phyloP scores from a whole-genome alignment of 2,888 invertebrate species.

The Pristionchus mayeri region DNA sequence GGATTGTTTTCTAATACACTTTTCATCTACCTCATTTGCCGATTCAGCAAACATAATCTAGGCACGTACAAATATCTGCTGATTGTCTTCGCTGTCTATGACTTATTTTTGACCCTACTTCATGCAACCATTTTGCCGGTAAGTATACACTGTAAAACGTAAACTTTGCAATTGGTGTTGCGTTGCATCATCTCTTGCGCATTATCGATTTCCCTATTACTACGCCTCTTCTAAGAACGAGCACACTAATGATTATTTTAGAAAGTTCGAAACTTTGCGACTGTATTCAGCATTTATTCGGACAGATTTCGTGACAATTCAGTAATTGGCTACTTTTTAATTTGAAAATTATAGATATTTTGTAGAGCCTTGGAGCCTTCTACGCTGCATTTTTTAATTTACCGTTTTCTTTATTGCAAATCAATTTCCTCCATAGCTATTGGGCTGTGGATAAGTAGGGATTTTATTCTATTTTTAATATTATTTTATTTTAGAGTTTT shows the following conservation, averaged over 20 bases:
- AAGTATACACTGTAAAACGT: neutral
- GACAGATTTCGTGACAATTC: neutral
- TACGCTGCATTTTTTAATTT: neutral
- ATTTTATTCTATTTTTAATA: no score
- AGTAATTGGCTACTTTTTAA: no score
- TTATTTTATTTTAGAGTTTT: no score
- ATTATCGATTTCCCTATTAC: no score
- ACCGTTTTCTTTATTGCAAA: neutral
- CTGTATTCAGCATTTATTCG: neutral
- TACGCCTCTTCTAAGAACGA: no score
- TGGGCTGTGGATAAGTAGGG: conserved; percentile 6
- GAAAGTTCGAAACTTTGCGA: neutral
- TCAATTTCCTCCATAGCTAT: neutral
- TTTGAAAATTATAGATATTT: no score
- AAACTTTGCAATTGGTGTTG: no score
- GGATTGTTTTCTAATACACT: no score
- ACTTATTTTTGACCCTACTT: neutral
- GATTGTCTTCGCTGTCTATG: neutral
- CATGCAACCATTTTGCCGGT: neutral
- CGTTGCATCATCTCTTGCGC: no score
- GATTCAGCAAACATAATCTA: no score
- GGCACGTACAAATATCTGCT: no score
- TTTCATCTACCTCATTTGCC: no score
- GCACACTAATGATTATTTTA: neutral
- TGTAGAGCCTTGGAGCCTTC: neutral